Conservation (phyloP, 2,113 vertebrate species). For the Callithrix jacchus region DNA sequence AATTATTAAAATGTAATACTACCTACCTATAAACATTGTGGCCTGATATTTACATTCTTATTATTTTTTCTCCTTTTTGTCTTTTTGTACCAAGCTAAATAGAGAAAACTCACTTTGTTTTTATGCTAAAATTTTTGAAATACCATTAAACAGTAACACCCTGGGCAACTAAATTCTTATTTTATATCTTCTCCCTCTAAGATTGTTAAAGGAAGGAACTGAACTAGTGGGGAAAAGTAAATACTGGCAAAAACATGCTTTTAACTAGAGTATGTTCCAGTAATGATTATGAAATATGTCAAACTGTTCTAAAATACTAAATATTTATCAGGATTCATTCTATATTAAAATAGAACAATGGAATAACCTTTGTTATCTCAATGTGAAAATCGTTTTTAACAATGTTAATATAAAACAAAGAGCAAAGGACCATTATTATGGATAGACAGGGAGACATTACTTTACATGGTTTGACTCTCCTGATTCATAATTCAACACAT, state of each 20-base stretch:
- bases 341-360: background rate
- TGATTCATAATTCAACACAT: background rate
- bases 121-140: background rate
- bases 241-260: background rate
- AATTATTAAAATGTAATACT: background rate
- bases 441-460: background rate
- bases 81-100: background rate
- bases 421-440: background rate
- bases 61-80: background rate
- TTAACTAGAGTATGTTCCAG: background rate
- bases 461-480: background rate
- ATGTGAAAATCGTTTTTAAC: background rate
- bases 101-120: background rate
- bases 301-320: background rate
- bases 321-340: background rate
- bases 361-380: background rate
- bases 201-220: background rate
- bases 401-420: background rate
- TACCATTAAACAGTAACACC: background rate
- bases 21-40: background rate
- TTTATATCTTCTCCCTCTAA: background rate
- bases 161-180: background rate
- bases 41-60: background rate
- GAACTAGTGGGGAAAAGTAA: background rate
- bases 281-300: background rate